Base-by-base conservation (phyloP, 2,888 invertebrate genomes). In the Trissoscelio sp. region DNA sequence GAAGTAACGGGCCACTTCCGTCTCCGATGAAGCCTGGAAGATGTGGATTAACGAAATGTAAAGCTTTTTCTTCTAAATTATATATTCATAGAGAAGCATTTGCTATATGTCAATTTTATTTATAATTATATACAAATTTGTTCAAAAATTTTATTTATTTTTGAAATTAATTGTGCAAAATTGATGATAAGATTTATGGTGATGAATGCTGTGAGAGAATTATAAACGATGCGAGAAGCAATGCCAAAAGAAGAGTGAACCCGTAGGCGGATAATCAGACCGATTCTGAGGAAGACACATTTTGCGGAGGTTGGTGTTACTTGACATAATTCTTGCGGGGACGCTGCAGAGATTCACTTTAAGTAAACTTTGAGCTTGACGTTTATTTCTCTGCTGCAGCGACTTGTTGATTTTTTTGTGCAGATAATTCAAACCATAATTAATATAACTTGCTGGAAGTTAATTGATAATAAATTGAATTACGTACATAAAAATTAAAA, bases 241-340 rank as follows among this genome's bases (percentile, higher is more conserved):
- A 60, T 72, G 51, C 39, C 60, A 20, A 60, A 48, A 42, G 72
- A 60, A 72, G 60, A 72, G 60, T 51, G 60, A 60, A 42, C 34
- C 67, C 28, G 70, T 70, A 67, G 58, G 70, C 70, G 34, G 55
- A 12, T 42, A 72, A 72, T 72, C 60, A 60, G 60, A 18, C 62
- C 73, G 48, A 72, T 60, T 72, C 58, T 58, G 70, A 9, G 51
- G 58, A 62, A 55, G 28, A 37, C 67, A 31, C 11, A 44, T 20
- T 53, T 67, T 14, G 67, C 44, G 55, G 55, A 67, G 67, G 67
- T 67, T 67, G 53, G 67, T 67, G 67, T 55, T 39, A 44, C 67
- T 67, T 67, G 55, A 67, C 55, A 67, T 67, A 42, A 55, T 67
- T 67, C 67, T 67, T 53, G 39, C 14, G 14, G 37, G 16, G 37